Percentiles rank a stretch among this genome's conserved stretches.
Conservation (phyloP, 2,113 vertebrate genomes). For the Alces alces region DNA sequence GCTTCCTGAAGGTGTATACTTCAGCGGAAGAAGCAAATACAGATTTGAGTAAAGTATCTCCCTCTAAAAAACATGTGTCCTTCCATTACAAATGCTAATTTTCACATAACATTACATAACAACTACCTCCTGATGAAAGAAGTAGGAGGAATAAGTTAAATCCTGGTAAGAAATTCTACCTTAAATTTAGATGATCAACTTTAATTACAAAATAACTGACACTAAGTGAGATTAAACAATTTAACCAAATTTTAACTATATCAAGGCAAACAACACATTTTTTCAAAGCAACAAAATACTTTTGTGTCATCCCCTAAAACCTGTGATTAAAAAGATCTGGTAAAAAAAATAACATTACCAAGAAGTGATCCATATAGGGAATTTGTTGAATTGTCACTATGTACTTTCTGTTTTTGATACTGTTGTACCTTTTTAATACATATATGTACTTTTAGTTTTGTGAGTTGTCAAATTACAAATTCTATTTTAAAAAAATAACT, state of each 20-base stretch:
- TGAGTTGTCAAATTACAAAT: background rate
- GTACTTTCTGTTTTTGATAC: background rate
- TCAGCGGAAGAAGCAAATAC: background rate
- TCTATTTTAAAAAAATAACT: background rate
- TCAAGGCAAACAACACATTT: background rate
- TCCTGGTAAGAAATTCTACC: background rate
- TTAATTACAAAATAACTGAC: background rate
- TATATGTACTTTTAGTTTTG: background rate
- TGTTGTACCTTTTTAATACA: background rate
- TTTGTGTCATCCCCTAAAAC: background rate
- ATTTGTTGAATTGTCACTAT: background rate
- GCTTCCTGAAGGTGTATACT: background rate
- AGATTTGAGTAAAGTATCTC: slow-evolving; percentile 7
- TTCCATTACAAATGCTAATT: background rate
- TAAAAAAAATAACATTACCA: background rate
- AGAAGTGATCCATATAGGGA: background rate
- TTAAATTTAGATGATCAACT: background rate
- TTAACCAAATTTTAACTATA: background rate
- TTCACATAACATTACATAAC: background rate
- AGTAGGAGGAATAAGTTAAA: background rate
- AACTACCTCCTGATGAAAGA: background rate
- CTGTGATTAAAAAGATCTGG: background rate
- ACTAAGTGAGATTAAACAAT: background rate
- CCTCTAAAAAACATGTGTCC: background rate
- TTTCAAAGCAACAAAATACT: background rate